phyloP scores from a whole-genome alignment of 2,888 invertebrate genomes.

The Coelopa pilipes region DNA sequence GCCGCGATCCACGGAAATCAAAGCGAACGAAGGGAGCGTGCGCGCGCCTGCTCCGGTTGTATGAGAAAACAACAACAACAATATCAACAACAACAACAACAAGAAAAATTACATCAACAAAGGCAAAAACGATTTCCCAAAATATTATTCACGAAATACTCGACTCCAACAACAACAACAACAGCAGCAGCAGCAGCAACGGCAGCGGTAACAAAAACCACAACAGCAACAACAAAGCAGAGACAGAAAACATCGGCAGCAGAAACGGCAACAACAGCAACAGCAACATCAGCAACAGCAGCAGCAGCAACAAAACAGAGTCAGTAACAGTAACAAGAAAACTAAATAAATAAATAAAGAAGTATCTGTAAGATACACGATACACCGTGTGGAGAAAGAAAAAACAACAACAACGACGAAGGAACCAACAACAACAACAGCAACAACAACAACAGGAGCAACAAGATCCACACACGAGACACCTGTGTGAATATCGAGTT shows the following conservation, averaged over 20 bases:
- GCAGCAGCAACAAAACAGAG: neutral
- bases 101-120: neutral
- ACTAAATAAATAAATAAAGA: conserved; percentile 23
- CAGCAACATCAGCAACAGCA: neutral
- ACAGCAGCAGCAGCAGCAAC: neutral
- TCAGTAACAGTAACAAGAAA: conserved; percentile 6
- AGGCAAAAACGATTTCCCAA: neutral
- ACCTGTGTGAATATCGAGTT: conserved; percentile 49
- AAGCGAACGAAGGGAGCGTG: neutral
- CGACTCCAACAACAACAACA: too few species aligned
- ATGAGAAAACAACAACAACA: conserved; percentile 23
- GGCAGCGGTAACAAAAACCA: conserved; percentile 2
- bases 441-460: neutral
- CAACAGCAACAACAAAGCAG: neutral
- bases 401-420: neutral
- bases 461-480: conserved; percentile 37
- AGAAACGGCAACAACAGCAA: neutral
- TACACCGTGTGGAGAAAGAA: conserved; percentile 12
- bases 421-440: neutral
- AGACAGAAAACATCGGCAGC: neutral
- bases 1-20: neutral
- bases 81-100: conserved; percentile 24
- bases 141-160: too few species aligned
- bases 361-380: conserved; percentile 20
- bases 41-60: neutral